phyloP scores from a whole-genome alignment of 2,888 invertebrate genomes.

The Heterodera filipjevi region DNA sequence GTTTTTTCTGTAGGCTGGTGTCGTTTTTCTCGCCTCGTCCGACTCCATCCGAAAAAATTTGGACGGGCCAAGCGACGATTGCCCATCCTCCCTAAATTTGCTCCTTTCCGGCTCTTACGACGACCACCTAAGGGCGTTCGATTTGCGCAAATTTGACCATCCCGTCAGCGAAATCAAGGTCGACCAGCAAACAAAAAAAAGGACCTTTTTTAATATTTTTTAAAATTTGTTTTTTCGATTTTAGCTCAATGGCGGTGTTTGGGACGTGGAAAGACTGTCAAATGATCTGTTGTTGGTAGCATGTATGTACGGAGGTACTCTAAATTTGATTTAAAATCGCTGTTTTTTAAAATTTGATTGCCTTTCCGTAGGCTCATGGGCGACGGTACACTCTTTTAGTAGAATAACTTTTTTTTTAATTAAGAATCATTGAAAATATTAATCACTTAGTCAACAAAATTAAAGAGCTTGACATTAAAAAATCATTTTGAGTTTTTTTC shows the following conservation, averaged over 20 bases:
- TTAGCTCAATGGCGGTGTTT: constrained; percentile 35
- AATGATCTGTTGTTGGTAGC: constrained; percentile 25
- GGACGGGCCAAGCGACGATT: background rate
- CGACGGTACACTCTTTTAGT: no score
- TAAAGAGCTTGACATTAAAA: no score
- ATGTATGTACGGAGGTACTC: constrained; percentile 36
- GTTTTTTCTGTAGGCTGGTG: background rate
- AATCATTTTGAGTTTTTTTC: no score
- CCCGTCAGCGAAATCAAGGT: constrained; percentile 21
- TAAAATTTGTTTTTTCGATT: background rate
- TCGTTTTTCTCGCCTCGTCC: background rate
- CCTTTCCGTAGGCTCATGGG: no score
- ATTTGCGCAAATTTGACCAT: constrained; percentile 21
- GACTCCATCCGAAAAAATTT: background rate
- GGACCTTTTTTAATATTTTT: no score
- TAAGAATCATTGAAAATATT: no score
- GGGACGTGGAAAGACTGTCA: background rate
- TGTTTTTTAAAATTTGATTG: no score
- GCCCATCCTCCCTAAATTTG: background rate
- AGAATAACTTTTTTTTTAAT: no score
- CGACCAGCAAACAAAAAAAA: no score
- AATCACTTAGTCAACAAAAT: no score
- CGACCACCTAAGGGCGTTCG: constrained; percentile 31
- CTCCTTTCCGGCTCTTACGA: constrained; percentile 37
- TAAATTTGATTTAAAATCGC: no score